phyloP scores from a whole-genome alignment of 1,140 invertebrate species.

The Monochamus saltuarius region DNA sequence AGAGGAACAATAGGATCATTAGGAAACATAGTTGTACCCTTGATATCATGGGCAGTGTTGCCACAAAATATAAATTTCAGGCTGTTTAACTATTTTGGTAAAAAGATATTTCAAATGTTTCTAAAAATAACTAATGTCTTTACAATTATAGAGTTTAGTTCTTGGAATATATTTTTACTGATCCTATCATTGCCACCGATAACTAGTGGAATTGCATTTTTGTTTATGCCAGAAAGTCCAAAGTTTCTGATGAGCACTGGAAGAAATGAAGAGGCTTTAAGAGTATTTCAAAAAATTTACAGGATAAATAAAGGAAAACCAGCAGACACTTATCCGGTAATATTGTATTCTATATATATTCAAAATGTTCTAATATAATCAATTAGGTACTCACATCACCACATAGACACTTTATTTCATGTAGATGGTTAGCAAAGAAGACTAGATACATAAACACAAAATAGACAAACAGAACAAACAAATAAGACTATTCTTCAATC shows the following conservation, averaged over 20 bases:
- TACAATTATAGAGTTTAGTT: constrained; percentile 56
- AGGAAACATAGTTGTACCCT: constrained; percentile 50
- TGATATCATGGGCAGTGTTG: constrained; percentile 23
- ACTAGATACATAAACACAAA: too few relatives aligned
- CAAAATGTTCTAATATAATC: too few relatives aligned
- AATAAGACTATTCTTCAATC: too few relatives aligned
- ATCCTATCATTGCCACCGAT: constrained; percentile 67
- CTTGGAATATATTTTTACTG: constrained; percentile 76
- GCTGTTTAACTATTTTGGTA: constrained; percentile 14
- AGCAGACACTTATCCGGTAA: constrained; percentile 62
- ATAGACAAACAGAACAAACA: too few relatives aligned
- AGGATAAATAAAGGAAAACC: constrained; percentile 61
- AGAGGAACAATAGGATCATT: constrained; percentile 63
- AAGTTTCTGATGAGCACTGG: constrained; percentile 76
- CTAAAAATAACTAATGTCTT: constrained; percentile 16
- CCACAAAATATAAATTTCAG: constrained; percentile 19
- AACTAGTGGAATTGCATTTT: constrained; percentile 60
- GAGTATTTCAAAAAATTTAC: constrained; percentile 61
- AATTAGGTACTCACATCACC: too few relatives aligned
- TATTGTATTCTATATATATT: too few relatives aligned
- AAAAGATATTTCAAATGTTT: not conserved
- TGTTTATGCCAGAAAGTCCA: constrained; percentile 68
- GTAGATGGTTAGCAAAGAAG: too few relatives aligned
- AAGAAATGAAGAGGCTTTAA: constrained; percentile 64
- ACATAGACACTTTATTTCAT: too few relatives aligned